phyloP scores from a whole-genome alignment of 2,113 vertebrate species.

The Halcyon malimbica region DNA sequence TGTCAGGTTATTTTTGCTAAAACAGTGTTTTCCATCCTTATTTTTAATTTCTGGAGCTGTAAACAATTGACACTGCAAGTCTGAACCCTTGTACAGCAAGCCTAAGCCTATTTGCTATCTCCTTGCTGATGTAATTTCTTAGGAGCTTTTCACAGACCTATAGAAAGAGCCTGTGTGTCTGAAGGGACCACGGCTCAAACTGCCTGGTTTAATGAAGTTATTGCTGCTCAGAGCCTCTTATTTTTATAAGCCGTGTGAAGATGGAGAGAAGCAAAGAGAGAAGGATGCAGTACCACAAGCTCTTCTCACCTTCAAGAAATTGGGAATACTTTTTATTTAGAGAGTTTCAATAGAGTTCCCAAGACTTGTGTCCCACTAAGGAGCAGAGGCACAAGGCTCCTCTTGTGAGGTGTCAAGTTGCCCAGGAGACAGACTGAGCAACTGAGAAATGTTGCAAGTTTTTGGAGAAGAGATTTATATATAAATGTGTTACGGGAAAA shows the following conservation, averaged over 20 bases:
- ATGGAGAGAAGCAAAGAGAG: not conserved
- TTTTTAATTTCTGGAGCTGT: not conserved
- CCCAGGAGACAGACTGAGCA: conserved; percentile 61
- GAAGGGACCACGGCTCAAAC: not conserved
- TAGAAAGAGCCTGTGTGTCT: not conserved
- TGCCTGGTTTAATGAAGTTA: not conserved
- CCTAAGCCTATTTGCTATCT: not conserved
- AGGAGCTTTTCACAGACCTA: not conserved
- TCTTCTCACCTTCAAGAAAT: conserved; percentile 38
- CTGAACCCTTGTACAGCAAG: not conserved
- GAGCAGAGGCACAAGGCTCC: conserved; percentile 48
- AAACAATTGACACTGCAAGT: not conserved
- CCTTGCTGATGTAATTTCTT: not conserved
- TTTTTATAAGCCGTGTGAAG: not conserved
- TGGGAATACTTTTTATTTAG: conserved; percentile 12
- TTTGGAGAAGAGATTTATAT: conserved; percentile 64
- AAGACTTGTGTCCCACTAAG: not conserved
- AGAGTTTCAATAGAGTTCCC: not conserved
- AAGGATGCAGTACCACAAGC: not conserved
- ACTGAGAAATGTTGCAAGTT: conserved; percentile 54
- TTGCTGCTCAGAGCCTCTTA: not conserved
- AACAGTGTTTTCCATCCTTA: not conserved
- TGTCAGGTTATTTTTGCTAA: not conserved
- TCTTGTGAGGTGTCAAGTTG: conserved; percentile 59
- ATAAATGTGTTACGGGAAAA: conserved; percentile 52